Base-by-base conservation (phyloP, 2,888 invertebrate genomes). In the Sarcophaga variegata region DNA sequence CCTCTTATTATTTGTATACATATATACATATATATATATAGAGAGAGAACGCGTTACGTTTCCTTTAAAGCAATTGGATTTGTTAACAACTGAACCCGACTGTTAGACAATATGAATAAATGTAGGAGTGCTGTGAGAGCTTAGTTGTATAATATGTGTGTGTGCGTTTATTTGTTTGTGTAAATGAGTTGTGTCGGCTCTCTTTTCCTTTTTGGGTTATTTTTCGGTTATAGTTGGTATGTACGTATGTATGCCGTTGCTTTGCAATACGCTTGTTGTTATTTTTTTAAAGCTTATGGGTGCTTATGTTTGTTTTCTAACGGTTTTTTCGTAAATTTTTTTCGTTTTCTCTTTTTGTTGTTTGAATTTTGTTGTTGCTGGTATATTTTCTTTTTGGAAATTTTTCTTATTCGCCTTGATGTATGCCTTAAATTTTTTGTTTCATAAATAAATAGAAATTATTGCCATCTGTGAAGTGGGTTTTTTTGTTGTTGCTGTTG, bases 151-250 rank as follows among this genome's bases (percentile, higher is more conserved):
- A 17, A 45, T 22, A 22, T 75, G 67, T 81, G 60, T 67, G 25
- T 64, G 63, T 62, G 76, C 54, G 45, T 60, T 54, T 67, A 20
- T 47, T 37, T 22, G n/a, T 79, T 37, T 22, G 22, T 79, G 37
- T 77, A 22, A 27, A n/a, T 54, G 62, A 54, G 3, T 67, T 85
- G 79, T 80, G 79, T 84, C 87, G 81, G 79, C 80, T 81, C 76
- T 87, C 79, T 76, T 76, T 87, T 87, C 79, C 81, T 87, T 84
- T 82, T 84, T 72, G 81, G 84, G 62, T 62, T 84, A 76, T 81
- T 87, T 76, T 87, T 84, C 84, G 84, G 72, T 84, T 67, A 37
- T 37, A 37, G 37, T 37, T 37, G 37, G 37, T 81, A 64, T 69
- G 20, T 54, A 62, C 59, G 60, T 67, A 62, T 66, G 64, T 67